Evolutionary conservation across 1,140 invertebrate genomes (phyloP), one percentile per base, ranked within the genome.

Genomic region (Mycetomoellerius zeteki): DNA sequence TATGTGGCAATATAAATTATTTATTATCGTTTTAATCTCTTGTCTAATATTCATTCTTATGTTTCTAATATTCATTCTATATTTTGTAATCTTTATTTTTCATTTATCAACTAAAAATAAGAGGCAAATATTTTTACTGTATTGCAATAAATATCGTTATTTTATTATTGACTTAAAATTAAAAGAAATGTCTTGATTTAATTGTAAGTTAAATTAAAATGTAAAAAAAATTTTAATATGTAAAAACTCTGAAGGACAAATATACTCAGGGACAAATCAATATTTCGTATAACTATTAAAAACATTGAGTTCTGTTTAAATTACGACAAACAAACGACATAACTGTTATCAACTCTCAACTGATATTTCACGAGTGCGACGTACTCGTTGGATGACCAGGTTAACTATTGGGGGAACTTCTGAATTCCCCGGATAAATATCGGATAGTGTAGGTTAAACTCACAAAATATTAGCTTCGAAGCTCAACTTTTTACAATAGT

Each of bases 381-480:
- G 67, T 80, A 67, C 62, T 81, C 14, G 47, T 33, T 24, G n/a
- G 27, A 60, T 47, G 37, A 84, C 54, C 52, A 54, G 67, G 73
- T 84, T 84, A 73, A 73, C 37, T 84, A 37, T 58, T 30, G 37
- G 54, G 54, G 27, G 62, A 84, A 84, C 80, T 84, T 73, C 37
- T 84, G 69, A 84, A 84, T 84, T 73, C 7, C 54, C 67, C 56
- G 37, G 37, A 71, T 81, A 81, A 84, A 84, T 84, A 37, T 84
- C 24, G 67, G 64, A 69, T 80, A 81, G 37, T 30, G 16, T 7
- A 33, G 8, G 24, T 73, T 84, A 60, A 84, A 47, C 54, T 60
- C 67, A n/a, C 33, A 24, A 73, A 84, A 73, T 84, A 73, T 73
- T 43, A 84, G n/a, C 54, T 52, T 58, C 12, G n/a, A 33, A 73